These are phyloP conservation scores for Axea sp. DNA, from an alignment of 2,888 invertebrate genomes.

Conservation along the genomic window DNA sequence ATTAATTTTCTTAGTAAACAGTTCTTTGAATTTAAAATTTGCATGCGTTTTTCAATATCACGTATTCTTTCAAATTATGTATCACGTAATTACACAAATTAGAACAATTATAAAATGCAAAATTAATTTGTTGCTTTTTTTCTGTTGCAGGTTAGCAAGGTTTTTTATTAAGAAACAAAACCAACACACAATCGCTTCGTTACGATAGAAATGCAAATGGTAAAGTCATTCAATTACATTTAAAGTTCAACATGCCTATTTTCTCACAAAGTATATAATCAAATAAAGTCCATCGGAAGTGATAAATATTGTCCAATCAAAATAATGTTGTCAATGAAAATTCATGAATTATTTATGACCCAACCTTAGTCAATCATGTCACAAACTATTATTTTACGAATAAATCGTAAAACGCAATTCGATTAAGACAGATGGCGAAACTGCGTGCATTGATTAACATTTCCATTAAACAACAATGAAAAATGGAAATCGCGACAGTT, in stretches of 20 bases:
- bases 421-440: conserved; percentile 14
- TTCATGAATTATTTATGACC: conserved; percentile 18
- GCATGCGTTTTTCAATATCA: too few species aligned
- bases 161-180: not conserved
- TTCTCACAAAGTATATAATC: conserved; percentile 11
- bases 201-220: conserved; percentile 19
- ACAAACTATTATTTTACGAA: conserved; percentile 11
- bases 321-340: conserved; percentile 32
- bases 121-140: not conserved
- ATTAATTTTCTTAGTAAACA: too few species aligned
- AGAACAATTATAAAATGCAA: too few species aligned
- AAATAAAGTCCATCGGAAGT: conserved; percentile 15
- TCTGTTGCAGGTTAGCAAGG: conserved; percentile 12
- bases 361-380: conserved; percentile 17
- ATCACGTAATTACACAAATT: too few species aligned
- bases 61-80: too few species aligned
- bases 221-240: conserved; percentile 22
- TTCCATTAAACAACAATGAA: conserved; percentile 18
- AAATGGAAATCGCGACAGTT: conserved; percentile 18
- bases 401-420: conserved; percentile 1
- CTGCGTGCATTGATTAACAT: conserved; percentile 16
- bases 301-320: conserved; percentile 25
- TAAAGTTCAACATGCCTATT: not conserved
- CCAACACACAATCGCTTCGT: too few species aligned
- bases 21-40: too few species aligned